phyloP scores from a whole-genome alignment of 2,113 vertebrate species.

The Columba livia region DNA sequence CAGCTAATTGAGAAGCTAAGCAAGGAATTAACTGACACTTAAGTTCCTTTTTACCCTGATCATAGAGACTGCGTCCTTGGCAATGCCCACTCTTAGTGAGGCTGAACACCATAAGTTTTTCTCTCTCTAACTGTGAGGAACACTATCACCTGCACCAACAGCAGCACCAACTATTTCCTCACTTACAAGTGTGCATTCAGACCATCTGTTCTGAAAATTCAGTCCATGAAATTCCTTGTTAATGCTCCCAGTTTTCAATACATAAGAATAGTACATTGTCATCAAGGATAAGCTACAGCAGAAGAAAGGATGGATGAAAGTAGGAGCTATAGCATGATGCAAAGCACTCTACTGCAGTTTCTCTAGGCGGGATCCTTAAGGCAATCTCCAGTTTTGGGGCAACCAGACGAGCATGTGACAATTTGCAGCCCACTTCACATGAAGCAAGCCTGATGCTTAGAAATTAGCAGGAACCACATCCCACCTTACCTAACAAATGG shows the following conservation, averaged over 20 bases:
- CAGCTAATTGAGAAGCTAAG: neutral
- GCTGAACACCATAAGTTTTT: neutral
- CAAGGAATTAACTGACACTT: fast-evolving
- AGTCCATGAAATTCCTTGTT: neutral
- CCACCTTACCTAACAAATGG: fast-evolving
- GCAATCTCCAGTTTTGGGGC: neutral
- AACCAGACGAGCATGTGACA: neutral
- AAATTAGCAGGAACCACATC: neutral
- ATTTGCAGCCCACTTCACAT: neutral
- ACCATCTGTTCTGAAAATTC: neutral
- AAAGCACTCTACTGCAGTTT: neutral
- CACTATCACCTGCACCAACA: neutral
- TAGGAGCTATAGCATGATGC: neutral
- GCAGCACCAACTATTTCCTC: neutral
- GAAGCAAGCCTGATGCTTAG: neutral
- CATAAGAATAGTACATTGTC: neutral
- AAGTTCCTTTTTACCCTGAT: neutral
- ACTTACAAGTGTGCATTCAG: neutral
- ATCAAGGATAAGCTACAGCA: neutral
- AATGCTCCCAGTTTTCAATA: neutral
- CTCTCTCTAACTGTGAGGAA: neutral
- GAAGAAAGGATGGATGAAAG: neutral
- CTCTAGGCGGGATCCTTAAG: neutral
- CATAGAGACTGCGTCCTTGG: neutral
- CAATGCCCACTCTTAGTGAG: neutral